phyloP scores from a whole-genome alignment of 2,113 vertebrate species.

The Poeciliopsis prolifica region DNA sequence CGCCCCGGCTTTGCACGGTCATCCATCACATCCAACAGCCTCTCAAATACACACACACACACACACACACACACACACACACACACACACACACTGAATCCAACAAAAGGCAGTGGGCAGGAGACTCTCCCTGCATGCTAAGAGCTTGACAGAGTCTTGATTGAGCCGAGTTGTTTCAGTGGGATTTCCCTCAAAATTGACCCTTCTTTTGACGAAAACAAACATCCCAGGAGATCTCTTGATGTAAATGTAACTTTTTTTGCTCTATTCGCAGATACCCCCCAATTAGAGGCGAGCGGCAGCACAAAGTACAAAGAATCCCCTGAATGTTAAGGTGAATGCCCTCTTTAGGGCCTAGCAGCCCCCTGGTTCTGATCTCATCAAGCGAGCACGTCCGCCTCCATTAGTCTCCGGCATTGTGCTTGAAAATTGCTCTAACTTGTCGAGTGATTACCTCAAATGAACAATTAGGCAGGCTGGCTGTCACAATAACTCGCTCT shows the following conservation, averaged over 20 bases:
- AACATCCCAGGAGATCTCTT: background rate
- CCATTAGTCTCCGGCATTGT: constrained; percentile 73
- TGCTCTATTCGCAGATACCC: constrained; percentile 17
- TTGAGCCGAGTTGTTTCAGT: constrained; percentile 13
- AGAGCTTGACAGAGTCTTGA: constrained; percentile 43
- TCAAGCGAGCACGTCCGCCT: constrained; percentile 67
- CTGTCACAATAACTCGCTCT: constrained; percentile 75
- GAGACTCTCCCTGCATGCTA: constrained; percentile 51
- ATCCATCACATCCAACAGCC: constrained; percentile 69
- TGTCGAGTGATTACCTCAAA: constrained; percentile 78
- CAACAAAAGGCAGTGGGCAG: constrained; percentile 5
- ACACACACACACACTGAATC: constrained; percentile 19
- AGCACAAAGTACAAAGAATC: constrained; percentile 39
- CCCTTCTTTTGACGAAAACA: background rate
- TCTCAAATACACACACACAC: constrained; percentile 14
- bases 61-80: constrained; percentile 27
- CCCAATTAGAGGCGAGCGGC: constrained; percentile 3
- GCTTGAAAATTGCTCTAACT: constrained; percentile 73
- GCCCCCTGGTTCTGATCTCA: constrained; percentile 64
- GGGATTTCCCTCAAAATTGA: background rate
- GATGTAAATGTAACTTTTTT: background rate
- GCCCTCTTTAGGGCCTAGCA: constrained; percentile 27
- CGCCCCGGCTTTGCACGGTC: constrained; percentile 59
- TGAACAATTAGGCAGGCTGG: constrained; percentile 78
- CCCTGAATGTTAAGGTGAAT: constrained; percentile 35